Conservation (phyloP, 2,113 vertebrate species). For the Prochilodus magdalenae region DNA sequence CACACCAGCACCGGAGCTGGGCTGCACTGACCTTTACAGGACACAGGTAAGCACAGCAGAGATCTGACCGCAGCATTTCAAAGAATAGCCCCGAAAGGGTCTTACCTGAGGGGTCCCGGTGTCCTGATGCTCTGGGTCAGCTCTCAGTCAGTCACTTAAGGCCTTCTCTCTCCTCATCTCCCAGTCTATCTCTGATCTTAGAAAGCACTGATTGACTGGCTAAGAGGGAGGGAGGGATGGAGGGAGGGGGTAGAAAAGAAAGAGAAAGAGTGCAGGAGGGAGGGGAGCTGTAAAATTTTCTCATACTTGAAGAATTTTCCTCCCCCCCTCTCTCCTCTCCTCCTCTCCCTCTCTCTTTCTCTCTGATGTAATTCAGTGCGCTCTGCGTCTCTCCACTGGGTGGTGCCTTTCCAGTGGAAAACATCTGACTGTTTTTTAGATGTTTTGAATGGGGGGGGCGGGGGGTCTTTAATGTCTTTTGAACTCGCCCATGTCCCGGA, state of each 20-base stretch:
- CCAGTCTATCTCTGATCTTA: slow-evolving; percentile 24
- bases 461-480: slow-evolving; percentile 34
- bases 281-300: slow-evolving; percentile 69
- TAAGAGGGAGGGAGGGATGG: slow-evolving; percentile 39
- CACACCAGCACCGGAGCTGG: no score
- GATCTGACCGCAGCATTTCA: no score
- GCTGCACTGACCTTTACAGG: no score
- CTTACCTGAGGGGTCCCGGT: slow-evolving; percentile 56
- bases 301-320: slow-evolving; percentile 80
- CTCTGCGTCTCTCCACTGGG: slow-evolving; percentile 71
- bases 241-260: slow-evolving; percentile 22
- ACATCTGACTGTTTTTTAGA: slow-evolving; percentile 71
- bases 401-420: slow-evolving; percentile 66
- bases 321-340: slow-evolving; percentile 57
- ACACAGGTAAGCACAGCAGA: no score
- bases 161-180: not conserved
- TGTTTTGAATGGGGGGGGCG: slow-evolving; percentile 44
- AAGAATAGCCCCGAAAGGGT: not conserved
- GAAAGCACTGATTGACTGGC: slow-evolving; percentile 59
- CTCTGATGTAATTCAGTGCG: slow-evolving; percentile 72
- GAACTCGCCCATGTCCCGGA: slow-evolving; percentile 43
- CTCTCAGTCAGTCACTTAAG: slow-evolving; percentile 13
- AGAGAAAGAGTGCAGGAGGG: slow-evolving; percentile 45
- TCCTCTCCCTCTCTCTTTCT: slow-evolving; percentile 45
- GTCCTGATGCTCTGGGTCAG: slow-evolving; percentile 23